Conservation (phyloP, 2,113 vertebrate genomes). For the rat (Rattus norvegicus) region GRCr8 NC_086019.1:165154501-165155000, state of each 20-base stretch:
- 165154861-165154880: background rate
- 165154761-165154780: constrained; percentile 25
- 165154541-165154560: background rate
- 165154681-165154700: constrained; percentile 28
- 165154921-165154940: background rate
- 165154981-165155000: background rate
- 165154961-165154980: background rate
- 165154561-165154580: constrained; percentile 6
- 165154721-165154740: constrained; percentile 58
- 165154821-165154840: constrained; percentile 52
- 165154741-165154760: constrained; percentile 41
- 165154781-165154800: constrained; percentile 54
- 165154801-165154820: constrained; percentile 61
- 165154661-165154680: constrained; percentile 24
- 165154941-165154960: background rate
- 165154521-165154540: background rate
- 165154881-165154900: constrained; percentile 11
- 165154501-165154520: background rate
- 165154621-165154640: background rate
- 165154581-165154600: background rate
- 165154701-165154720: constrained; percentile 57
- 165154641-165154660: constrained; percentile 28
- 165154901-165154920: constrained; percentile 15
- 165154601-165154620: constrained; percentile 13
- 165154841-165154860: constrained; percentile 33